Evolutionary conservation across 2,113 vertebrate genomes (phyloP).

Genomic region (Cyprinodon brontotheroides): DNA sequence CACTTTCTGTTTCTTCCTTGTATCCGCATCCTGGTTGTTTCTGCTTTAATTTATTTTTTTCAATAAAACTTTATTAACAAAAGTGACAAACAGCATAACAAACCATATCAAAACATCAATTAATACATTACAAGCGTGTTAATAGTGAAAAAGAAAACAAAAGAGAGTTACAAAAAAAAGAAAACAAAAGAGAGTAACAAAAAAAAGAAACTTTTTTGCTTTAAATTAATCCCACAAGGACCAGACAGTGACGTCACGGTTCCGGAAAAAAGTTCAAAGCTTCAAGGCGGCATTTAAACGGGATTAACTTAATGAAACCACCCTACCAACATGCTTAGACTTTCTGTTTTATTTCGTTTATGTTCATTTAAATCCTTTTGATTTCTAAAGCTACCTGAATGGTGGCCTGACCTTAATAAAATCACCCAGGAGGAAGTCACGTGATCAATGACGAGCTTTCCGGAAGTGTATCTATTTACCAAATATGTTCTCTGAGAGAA

Average conservation of each 20-base stretch:
- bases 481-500: not conserved
- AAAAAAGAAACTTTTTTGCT: not conserved
- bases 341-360: not conserved
- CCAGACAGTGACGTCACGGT: slow-evolving; percentile 6
- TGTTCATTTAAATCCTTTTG: not conserved
- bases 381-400: not conserved
- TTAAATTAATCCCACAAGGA: not conserved
- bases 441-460: slow-evolving; percentile 1
- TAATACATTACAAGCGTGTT: too few relatives aligned
- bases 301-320: not conserved
- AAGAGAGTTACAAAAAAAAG: too few relatives aligned
- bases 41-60: too few relatives aligned
- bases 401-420: not conserved
- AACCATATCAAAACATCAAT: too few relatives aligned
- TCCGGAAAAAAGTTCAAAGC: not conserved
- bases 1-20: not conserved
- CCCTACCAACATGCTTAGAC: not conserved
- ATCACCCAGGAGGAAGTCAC: not conserved
- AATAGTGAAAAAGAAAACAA: too few relatives aligned
- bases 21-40: slow-evolving; percentile 21
- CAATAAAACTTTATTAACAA: too few relatives aligned
- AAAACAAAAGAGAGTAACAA: too few relatives aligned
- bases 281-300: not conserved
- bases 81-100: too few relatives aligned
- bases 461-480: not conserved